Base-by-base conservation (phyloP, 2,888 invertebrate species). In the Formica aserva region DNA sequence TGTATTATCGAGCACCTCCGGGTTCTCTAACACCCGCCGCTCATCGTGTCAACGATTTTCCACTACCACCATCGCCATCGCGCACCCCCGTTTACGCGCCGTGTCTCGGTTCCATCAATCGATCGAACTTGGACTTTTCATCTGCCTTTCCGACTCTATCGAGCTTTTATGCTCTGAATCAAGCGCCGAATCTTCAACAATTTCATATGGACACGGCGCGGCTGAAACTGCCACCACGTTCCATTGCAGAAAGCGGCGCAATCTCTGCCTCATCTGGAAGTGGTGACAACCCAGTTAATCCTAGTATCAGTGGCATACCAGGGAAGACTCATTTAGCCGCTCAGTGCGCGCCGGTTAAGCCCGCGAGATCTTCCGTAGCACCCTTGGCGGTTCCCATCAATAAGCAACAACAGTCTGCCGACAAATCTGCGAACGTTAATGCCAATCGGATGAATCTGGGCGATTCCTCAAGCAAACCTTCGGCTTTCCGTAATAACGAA, bases 11-110 rank as follows among this genome's bases (percentile, higher is more conserved):
- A 18, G 93, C 93, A 11, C 92, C 94, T 0, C 94, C 94, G 0
- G 94, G 94, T 0, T 94, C 93, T 0, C 83, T 93, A 5, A 94
- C 94, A 1, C 94, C 94, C 0, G 93, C 94, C 0, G 93, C 91
- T 9, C 92, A 93, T 75, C 91, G 93, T 1, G 90, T 93, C 4
- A 84, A 66, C 13, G 94, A 94, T 29, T 90, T 87, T 45, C 90
- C 90, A 0, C 55, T 86, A 5, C 91, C 93, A 0, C 89, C 92
- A 0, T 78, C 91, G 0, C 75, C 91, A 0, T 82, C 88, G 0
- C 91, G 94, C 1, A 65, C 90, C 0, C 94, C 93, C 0, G 93
- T 94, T 22, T 94, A 94, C 35, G 94, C 94, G 0, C 92, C 89
- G 32, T 84, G 92, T 0, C 26, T 89, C 1, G 84, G 74, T 45